Evolutionary conservation across 2,113 vertebrate species (phyloP), one percentile per base, ranked within the genome.

Genomic region (Nansenia antarctica): DNA sequence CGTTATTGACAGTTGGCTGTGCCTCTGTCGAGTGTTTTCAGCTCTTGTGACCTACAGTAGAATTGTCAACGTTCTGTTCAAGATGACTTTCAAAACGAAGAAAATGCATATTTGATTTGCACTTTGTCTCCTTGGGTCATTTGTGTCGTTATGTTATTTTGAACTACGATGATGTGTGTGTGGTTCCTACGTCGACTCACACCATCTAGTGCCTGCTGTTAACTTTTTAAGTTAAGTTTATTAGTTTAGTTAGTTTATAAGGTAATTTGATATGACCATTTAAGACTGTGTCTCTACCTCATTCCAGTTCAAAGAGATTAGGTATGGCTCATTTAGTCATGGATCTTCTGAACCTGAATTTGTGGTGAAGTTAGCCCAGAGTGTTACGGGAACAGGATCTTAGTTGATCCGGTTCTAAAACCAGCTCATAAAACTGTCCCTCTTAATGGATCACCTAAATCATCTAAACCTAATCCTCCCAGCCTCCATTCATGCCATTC

Each of bases 221-320:
- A n/a, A 22, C 45, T 49, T n/a, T 14, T 78, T 59, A 78, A 88
- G 80, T 87, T 82, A 85, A 88, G 88, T 89, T 87, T 89, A 20
- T 15, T n/a, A 87, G 82, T n/a, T n/a, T n/a, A n/a, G n/a, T n/a
- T n/a, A 88, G 82, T 84, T 87, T 78, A 69, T 86, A 78, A 65
- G 78, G 64, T 83, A 89, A 89, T 81, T 76, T 73, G 85, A 90
- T 88, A 86, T 82, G 73, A 80, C 83, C 85, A 85, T 90, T 87
- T 81, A 81, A 78, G 78, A 82, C 81, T 42, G 53, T 42, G 53
- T 73, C 70, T 89, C 88, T 81, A 78, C 78, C 79, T 76, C 85
- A 78, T 80, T 85, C 81, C 77, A 88, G 86, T 87, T 90, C 88
- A 89, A 90, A 84, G 87, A 85, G 82, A 90, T 90, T 90, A 87